A percentile compares a stretch with the other conserved stretches of the same genome.
These are phyloP conservation scores for Andricus quercusramuli DNA, from an alignment of 2,888 invertebrate species.

Conservation along the genomic window DNA sequence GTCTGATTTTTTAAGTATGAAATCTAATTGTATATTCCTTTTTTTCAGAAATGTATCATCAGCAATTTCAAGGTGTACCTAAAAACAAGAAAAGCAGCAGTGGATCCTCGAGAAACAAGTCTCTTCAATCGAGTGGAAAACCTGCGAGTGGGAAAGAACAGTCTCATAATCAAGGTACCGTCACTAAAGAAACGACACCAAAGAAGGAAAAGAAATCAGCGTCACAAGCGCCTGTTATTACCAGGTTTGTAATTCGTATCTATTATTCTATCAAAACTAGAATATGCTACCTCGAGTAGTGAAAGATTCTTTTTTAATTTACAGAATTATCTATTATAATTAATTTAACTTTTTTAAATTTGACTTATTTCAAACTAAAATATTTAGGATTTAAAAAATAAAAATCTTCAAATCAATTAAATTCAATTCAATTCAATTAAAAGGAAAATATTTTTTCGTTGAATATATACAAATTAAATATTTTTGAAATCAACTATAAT, in stretches of 20 bases:
- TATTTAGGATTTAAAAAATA: no score
- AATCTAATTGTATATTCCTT: conserved; percentile 36
- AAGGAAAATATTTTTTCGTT: no score
- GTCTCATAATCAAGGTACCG: conserved; percentile 77
- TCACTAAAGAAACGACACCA: conserved; percentile 72
- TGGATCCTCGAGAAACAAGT: conserved; percentile 72
- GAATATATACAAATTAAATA: no score
- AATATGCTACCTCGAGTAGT: no score
- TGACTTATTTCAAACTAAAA: no score
- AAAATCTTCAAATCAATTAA: no score
- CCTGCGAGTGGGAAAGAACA: conserved; percentile 78
- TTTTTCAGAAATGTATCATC: conserved; percentile 83
- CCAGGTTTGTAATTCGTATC: conserved; percentile 61
- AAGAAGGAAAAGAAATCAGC: conserved; percentile 71
- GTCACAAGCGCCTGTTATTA: conserved; percentile 60
- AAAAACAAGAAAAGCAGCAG: conserved; percentile 80
- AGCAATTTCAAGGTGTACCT: conserved; percentile 83
- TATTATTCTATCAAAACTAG: not conserved
- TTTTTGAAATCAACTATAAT: no score
- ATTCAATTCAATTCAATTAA: no score
- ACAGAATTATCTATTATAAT: no score
- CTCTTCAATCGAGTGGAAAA: conserved; percentile 67
- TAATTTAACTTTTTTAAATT: no score
- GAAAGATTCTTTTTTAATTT: no score
- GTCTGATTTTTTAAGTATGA: not conserved